These are phyloP conservation scores for Odontamblyopus rebecca DNA, from an alignment of 2,797 vertebrate species.

Conservation along the genomic window DNA sequence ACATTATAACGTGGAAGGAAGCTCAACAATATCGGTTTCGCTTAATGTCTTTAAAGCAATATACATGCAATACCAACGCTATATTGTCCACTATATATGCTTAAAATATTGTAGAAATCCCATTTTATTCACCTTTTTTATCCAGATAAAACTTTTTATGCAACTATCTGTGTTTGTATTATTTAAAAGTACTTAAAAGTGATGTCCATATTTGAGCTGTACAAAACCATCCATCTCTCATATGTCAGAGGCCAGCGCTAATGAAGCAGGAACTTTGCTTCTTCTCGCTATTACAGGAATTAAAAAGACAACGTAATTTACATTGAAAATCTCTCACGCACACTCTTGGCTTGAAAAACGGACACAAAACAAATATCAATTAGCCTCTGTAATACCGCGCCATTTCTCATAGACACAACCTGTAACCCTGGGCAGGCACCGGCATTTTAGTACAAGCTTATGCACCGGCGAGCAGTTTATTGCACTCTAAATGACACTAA, in stretches of 20 bases:
- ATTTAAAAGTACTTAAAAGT: conserved; percentile 9
- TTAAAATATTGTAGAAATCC: too few relatives aligned
- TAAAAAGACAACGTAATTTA: conserved; percentile 41
- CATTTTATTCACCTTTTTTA: too few relatives aligned
- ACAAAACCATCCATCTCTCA: conserved; percentile 26
- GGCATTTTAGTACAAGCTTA: neutral
- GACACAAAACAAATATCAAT: conserved; percentile 60
- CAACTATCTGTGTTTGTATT: neutral
- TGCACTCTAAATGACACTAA: neutral
- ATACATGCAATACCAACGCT: too few relatives aligned
- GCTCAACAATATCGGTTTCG: too few relatives aligned
- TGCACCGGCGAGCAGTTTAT: neutral
- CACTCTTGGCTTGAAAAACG: conserved; percentile 35
- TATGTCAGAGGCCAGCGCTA: conserved; percentile 34
- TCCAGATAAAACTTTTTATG: neutral
- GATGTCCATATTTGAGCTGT: conserved; percentile 3
- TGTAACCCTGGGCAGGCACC: neutral
- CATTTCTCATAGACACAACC: conserved; percentile 33
- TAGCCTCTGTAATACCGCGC: conserved; percentile 40
- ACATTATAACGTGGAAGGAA: too few relatives aligned
- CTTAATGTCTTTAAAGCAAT: too few relatives aligned
- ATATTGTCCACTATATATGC: too few relatives aligned
- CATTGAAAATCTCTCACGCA: conserved; percentile 43
- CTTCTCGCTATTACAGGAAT: conserved; percentile 42
- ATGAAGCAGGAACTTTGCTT: conserved; percentile 39